Conservation (phyloP, 2,797 vertebrate species). For the Botia almorhae region DNA sequence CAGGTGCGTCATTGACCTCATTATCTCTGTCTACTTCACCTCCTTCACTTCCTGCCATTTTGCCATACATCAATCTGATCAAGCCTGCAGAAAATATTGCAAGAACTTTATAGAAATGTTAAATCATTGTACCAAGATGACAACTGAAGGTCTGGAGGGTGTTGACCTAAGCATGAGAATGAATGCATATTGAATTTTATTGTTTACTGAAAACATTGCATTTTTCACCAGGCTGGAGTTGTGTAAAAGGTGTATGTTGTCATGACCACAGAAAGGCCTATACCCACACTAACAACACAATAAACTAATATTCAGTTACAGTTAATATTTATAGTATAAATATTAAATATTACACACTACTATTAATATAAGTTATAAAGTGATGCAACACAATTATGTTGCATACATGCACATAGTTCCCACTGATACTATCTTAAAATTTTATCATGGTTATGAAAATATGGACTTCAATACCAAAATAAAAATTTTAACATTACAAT, state of each 20-base stretch:
- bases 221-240: slow-evolving; percentile 16
- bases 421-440: too few relatives aligned
- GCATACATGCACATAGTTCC: background rate
- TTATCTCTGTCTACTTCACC: slow-evolving; percentile 42
- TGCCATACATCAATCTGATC: slow-evolving; percentile 1
- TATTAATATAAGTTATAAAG: too few relatives aligned
- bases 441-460: too few relatives aligned
- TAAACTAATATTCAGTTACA: background rate
- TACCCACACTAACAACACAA: background rate
- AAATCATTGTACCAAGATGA: background rate
- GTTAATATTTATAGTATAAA: too few relatives aligned
- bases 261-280: slow-evolving; percentile 25
- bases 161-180: background rate
- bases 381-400: background rate
- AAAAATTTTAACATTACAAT: background rate
- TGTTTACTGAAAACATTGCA: slow-evolving; percentile 73
- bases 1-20: slow-evolving; percentile 24
- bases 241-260: slow-evolving; percentile 5
- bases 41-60: slow-evolving; percentile 52
- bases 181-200: too few relatives aligned
- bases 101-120: background rate
- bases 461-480: too few relatives aligned
- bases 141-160: background rate
- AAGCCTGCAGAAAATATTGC: slow-evolving; percentile 3
- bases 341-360: too few relatives aligned